Evolutionary conservation across 2,797 vertebrate genomes (phyloP).

Genomic region (Furcifer pardalis): DNA sequence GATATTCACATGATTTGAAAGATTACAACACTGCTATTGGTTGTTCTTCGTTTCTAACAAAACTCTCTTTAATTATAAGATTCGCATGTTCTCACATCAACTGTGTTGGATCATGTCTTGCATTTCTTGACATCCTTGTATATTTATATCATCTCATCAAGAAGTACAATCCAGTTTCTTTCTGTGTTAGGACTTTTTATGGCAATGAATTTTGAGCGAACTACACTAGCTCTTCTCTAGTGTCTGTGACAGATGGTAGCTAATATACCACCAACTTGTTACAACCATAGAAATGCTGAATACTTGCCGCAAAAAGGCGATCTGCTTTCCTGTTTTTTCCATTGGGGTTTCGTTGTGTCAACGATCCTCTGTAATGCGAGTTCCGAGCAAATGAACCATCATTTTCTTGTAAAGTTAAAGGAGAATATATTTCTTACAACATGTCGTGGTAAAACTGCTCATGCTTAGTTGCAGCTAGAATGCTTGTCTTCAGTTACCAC

Average conservation of each 20-base stretch:
- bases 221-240: not conserved
- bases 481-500: not conserved
- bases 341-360: slow-evolving; percentile 86
- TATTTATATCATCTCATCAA: not conserved
- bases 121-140: not conserved
- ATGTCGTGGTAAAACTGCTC: not conserved
- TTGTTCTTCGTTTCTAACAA: not conserved
- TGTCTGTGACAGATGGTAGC: not conserved
- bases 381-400: slow-evolving; percentile 77
- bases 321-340: slow-evolving; percentile 66
- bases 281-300: not conserved
- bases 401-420: slow-evolving; percentile 52
- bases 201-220: not conserved
- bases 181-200: not conserved
- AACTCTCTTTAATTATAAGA: not conserved
- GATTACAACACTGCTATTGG: not conserved
- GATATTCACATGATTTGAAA: not conserved
- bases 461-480: not conserved
- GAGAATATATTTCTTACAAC: not conserved
- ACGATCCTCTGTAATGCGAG: slow-evolving; percentile 80
- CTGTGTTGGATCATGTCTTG: not conserved
- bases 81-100: not conserved
- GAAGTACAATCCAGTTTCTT: not conserved
- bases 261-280: not conserved
- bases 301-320: slow-evolving; percentile 80